Evolutionary conservation across 2,888 invertebrate genomes (phyloP).

Genomic region (Nematopogon swammerdamellus): DNA sequence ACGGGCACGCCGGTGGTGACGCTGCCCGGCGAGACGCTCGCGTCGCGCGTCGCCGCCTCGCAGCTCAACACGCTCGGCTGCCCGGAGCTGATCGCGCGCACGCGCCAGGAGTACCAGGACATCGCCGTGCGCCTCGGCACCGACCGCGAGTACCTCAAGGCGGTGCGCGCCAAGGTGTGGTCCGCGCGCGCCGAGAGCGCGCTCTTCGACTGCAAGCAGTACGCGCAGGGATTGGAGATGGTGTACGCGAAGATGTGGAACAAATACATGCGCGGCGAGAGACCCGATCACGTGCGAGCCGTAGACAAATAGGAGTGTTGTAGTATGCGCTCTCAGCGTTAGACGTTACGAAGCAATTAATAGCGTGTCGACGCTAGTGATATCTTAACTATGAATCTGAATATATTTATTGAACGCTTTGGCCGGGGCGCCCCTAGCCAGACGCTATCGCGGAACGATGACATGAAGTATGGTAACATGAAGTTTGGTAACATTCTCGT

Average conservation of each 20-base stretch:
- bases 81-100: slow-evolving; percentile 91
- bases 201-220: slow-evolving; percentile 90
- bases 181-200: slow-evolving; percentile 85
- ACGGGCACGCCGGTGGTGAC: slow-evolving; percentile 99
- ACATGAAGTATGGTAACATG: no score
- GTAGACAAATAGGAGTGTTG: slow-evolving; percentile 32
- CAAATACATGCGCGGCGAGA: slow-evolving; percentile 70
- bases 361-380: no score
- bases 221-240: slow-evolving; percentile 89
- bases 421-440: no score
- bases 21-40: slow-evolving; percentile 81
- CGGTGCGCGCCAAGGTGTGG: slow-evolving; percentile 95
- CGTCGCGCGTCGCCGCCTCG: slow-evolving; percentile 90
- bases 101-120: slow-evolving; percentile 91
- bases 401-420: no score
- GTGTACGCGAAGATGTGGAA: slow-evolving; percentile 92
- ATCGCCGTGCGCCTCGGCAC: slow-evolving; percentile 94
- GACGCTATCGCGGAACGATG: no score
- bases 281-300: slow-evolving; percentile 75
- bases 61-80: slow-evolving; percentile 94
- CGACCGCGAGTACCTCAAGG: slow-evolving; percentile 63
- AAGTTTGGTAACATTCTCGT: no score
- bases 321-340: no score
- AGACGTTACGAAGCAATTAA: no score
- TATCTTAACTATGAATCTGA: no score